Conservation (phyloP, 53 echinoderm and acorn worm species). For the Arbacia lixula region DNA sequence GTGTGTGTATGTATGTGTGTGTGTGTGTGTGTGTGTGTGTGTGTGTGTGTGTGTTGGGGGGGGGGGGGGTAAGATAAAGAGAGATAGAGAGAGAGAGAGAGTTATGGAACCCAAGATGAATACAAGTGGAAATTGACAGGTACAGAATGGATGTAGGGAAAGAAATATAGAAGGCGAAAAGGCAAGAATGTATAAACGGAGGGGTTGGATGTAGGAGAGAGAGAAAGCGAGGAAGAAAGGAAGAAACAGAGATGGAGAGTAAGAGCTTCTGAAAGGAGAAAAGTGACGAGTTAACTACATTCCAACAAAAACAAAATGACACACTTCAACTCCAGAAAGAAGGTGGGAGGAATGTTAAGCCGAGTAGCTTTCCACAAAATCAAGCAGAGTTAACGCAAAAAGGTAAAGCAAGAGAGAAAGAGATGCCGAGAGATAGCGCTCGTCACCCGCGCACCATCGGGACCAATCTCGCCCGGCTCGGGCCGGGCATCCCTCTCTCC, state of each 20-base stretch:
- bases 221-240: neutral
- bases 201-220: neutral
- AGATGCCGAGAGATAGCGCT: conserved; percentile 4
- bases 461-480: conserved; percentile 2
- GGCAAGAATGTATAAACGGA: neutral
- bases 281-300: neutral
- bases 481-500: neutral
- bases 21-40: too few species aligned
- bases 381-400: too few species aligned
- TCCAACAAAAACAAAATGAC: too few species aligned
- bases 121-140: too few species aligned
- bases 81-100: too few species aligned
- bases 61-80: too few species aligned
- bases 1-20: too few species aligned
- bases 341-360: too few species aligned
- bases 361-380: too few species aligned
- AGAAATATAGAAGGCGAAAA: neutral
- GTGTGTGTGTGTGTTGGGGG: too few species aligned
- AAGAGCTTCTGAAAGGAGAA: neutral
- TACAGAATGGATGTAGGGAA: neutral
- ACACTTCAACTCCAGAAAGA: too few species aligned
- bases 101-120: too few species aligned
- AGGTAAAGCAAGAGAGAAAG: neutral
- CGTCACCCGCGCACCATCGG: conserved; percentile 30
- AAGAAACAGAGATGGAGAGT: neutral